Conservation (phyloP, 2,113 vertebrate genomes). For the Callaeas wilsoni region DNA sequence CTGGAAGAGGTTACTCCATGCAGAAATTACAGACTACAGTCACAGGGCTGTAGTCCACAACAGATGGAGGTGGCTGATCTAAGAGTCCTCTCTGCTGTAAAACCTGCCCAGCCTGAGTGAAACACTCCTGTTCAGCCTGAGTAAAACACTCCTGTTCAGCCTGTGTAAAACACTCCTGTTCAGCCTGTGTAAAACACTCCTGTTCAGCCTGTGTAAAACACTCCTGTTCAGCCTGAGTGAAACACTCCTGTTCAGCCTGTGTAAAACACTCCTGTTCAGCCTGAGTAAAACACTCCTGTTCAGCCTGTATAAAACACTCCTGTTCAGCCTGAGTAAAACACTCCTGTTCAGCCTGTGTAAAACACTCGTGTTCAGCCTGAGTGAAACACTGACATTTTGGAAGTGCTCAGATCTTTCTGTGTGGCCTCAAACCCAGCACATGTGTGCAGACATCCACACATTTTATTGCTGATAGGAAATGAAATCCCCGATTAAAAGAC, state of each 20-base stretch:
- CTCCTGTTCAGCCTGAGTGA: neutral
- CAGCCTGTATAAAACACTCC: neutral
- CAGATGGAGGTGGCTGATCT: neutral
- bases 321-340: neutral
- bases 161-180: neutral
- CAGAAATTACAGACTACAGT: neutral
- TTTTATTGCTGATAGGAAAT: slow-evolving; percentile 18
- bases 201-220: neutral
- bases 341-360: neutral
- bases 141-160: neutral
- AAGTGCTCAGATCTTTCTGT: neutral
- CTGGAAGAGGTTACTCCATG: neutral
- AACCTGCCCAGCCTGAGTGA: neutral
- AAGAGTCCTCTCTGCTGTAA: neutral
- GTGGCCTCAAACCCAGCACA: neutral
- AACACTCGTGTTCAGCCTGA: neutral
- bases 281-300: neutral
- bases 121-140: no score
- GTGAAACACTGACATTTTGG: neutral
- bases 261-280: neutral
- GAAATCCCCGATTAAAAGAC: slow-evolving; percentile 49
- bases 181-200: neutral
- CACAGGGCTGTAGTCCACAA: neutral
- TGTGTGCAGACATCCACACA: neutral
- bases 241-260: neutral